Base-by-base conservation (phyloP, 2,888 invertebrate species). In the Zelleria hepariella region DNA sequence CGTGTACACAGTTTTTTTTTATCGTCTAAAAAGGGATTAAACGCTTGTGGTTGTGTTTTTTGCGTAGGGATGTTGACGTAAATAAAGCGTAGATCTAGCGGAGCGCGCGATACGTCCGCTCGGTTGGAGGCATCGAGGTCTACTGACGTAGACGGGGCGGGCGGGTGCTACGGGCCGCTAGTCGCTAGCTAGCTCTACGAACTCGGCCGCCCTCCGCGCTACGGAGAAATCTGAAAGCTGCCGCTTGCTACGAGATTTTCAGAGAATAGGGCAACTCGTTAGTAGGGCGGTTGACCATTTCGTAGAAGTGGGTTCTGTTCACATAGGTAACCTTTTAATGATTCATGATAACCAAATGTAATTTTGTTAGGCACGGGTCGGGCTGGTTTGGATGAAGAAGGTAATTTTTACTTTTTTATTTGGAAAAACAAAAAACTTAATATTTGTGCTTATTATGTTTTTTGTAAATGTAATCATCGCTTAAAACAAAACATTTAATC, bases 201-300 rank as follows among this genome's bases (percentile, higher is more conserved):
- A 10, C 74, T 69, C 75, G 72, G 73, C 84, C 83, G 82, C 84
- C 83, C 84, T 77, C 32, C 72, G 56, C 68, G 77, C 84, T 85
- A 84, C 83, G 80, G 72, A 69, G 72, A 79, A 78, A 75, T 70
- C 32, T 42, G 32, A 42, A 42, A 42, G 32, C 32, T 42, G 32
- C 32, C 5, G 64, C 67, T 2, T 71, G 75, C 82, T 81, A 80
- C 80, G 78, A 75, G 68, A 25, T 77, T 78, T 77, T 55, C 32
- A 15, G 32, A n/a, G n/a, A n/a, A n/a, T n/a, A n/a, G n/a, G n/a
- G n/a, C 59, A 55, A 48, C 58, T 49, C 32, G 15, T 42, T 42
- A 42, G 15, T 42, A n/a, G n/a, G n/a, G n/a, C n/a, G n/a, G n/a
- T n/a, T n/a, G n/a, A n/a, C n/a, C n/a, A n/a, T n/a, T n/a, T n/a